Evolutionary conservation across 2,888 invertebrate species (phyloP).

Genomic region (Troides aeacus): DNA sequence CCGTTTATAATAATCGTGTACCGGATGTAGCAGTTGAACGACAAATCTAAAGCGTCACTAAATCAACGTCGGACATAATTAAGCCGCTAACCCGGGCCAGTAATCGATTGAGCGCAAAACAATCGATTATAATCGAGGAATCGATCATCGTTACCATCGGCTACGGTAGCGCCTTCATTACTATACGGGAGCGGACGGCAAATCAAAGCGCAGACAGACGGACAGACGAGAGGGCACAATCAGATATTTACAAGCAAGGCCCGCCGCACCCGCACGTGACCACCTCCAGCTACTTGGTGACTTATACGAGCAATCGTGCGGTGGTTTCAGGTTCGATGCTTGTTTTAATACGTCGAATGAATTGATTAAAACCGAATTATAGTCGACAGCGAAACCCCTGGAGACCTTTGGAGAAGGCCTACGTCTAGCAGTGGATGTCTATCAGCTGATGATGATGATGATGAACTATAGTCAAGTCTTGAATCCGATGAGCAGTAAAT

Average conservation of each 20-base stretch:
- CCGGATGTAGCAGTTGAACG: conserved; percentile 14
- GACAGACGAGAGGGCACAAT: conserved; percentile 66
- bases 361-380: neutral
- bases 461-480: too few relatives aligned
- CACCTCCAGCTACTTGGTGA: conserved; percentile 29
- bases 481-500: too few relatives aligned
- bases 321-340: conserved; percentile 21
- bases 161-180: conserved; percentile 66
- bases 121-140: conserved; percentile 57
- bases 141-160: conserved; percentile 59
- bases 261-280: conserved; percentile 41
- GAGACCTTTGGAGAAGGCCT: too few relatives aligned
- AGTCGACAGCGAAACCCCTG: too few relatives aligned
- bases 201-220: conserved; percentile 64
- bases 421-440: too few relatives aligned
- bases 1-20: too few relatives aligned
- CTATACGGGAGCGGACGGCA: conserved; percentile 66
- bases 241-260: conserved; percentile 66
- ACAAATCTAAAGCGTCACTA: conserved; percentile 30
- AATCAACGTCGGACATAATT: conserved; percentile 49
- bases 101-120: conserved; percentile 58
- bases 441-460: too few relatives aligned
- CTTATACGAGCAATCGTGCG: conserved; percentile 32
- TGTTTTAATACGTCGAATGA: conserved; percentile 3
- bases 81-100: conserved; percentile 43